Evolutionary conservation across 2,797 vertebrate species (phyloP), one percentile per base, ranked within the genome.

Genomic region (Microcaecilia unicolor): DNA sequence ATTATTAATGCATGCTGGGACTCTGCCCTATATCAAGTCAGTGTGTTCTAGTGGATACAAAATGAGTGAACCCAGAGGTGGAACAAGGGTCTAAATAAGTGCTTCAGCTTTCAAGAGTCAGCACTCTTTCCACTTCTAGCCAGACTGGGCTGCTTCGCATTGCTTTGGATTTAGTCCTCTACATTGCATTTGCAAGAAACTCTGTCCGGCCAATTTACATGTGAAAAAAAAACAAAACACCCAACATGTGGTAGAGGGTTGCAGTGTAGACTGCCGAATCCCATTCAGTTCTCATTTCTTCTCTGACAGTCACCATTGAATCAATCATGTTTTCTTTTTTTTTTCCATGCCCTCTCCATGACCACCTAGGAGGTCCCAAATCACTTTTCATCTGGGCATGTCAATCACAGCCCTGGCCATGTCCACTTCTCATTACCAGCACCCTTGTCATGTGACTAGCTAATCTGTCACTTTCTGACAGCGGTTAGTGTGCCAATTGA

Each of bases 391-490:
- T 80, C 80, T 70, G 59, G n/a, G 64, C 21, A 47, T 82, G 84
- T 81, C 81, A 84, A 80, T 83, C 79, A 82, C 76, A 55, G 17
- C 70, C 75, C 78, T 69, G 74, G 76, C 80, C 74, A 81, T 81
- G 79, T 83, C 78, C 75, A 82, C 81, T 76, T 78, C 81, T 80
- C 72, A 78, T 82, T 82, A 76, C 70, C 34, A 75, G 72, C 64
- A 65, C 62, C 6, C 63, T n/a, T 57, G 65, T 80, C 88, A 86
- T 56, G 72, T 86, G 84, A 87, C 79, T 72, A 58, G 55, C 74
- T 84, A 88, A 92, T 96, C 90, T 89, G 86, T 92, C 92, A 93
- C 84, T 79, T 70, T 67, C 81, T 90, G 87, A 86, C 87, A 86
- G 86, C 67, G 64, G 88, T 89, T 83, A 84, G 83, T 83, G 83